Evolutionary conservation across 1,140 invertebrate genomes (phyloP).

Genomic region (Leptinotarsa lineolata): DNA sequence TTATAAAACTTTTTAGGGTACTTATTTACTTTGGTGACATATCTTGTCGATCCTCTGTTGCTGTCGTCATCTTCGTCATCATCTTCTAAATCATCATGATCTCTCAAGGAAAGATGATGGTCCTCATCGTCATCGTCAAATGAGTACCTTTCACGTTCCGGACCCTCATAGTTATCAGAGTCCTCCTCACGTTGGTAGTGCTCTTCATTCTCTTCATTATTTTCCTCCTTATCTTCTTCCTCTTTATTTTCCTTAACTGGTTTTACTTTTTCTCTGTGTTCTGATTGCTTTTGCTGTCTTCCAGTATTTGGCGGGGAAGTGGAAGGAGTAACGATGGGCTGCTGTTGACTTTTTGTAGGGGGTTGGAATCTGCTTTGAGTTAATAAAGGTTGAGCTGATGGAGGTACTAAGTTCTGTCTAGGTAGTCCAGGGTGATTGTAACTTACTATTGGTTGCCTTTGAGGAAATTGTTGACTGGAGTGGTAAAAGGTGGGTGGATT

Average conservation of each 20-base stretch:
- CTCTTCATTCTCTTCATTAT: background rate
- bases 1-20: slow-evolving; percentile 27
- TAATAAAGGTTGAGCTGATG: slow-evolving; percentile 11
- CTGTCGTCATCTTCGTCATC: slow-evolving; percentile 37
- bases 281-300: background rate
- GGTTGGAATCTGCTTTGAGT: slow-evolving; percentile 33
- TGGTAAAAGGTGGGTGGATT: slow-evolving; percentile 9
- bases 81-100: slow-evolving; percentile 20
- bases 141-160: slow-evolving; percentile 20
- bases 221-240: background rate
- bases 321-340: slow-evolving; percentile 27
- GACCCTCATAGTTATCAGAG: slow-evolving; percentile 18
- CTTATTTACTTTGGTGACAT: slow-evolving; percentile 24
- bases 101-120: slow-evolving; percentile 9
- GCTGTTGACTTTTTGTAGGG: slow-evolving; percentile 32
- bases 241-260: background rate
- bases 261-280: background rate
- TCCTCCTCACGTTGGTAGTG: slow-evolving; percentile 27
- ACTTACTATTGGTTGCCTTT: background rate
- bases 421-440: background rate
- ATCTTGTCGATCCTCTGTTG: slow-evolving; percentile 29
- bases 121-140: slow-evolving; percentile 26
- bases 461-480: slow-evolving; percentile 25
- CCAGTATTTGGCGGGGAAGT: background rate
- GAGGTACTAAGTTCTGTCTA: slow-evolving; percentile 32